Base-by-base conservation (phyloP, 2,888 invertebrate species). In the Mythimna loreyi region DNA sequence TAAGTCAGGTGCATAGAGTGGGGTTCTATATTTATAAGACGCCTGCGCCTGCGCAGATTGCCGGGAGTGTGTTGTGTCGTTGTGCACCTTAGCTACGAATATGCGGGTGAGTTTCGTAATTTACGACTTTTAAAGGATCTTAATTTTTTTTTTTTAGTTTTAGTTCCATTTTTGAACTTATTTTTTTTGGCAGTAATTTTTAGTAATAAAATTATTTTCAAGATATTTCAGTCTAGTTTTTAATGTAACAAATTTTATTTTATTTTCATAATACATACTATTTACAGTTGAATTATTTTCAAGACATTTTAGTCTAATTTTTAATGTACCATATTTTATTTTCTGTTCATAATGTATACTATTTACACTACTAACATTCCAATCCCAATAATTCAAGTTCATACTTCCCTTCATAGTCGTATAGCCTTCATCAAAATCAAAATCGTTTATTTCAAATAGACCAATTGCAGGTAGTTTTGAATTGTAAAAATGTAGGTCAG, bases 11-110 rank as follows among this genome's bases (percentile, higher is more conserved):
- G 85, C 71, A 84, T 75, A 76, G 76, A 87, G 94, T 88, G 94
- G 94, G 94, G 94, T 83, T 87, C 88, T 83, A 85, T 86, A 87
- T 90, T 93, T 94, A 94, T 91, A 94, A 93, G 89, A 87, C 82
- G 85, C 72, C 72, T 83, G 87, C 86, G 81, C 82, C 64, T 67
- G 78, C 81, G 70, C 80, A 78, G 75, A 78, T 86, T 84, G 85
- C 86, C 82, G 80, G 89, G 89, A 88, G 83, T 85, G 82, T 76
- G 80, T 82, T 75, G 78, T 85, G 87, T 80, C 65, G 87, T 76
- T 82, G 87, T 88, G 83, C 81, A 85, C 81, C 72, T 75, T 75
- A 77, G 73, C 85, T 75, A 85, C 82, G 65, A 86, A 81, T 80
- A 92, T 92, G 92, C 86, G 84, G 90, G 92, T 92, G 79, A 92